A percentile compares a stretch with the other conserved stretches of the same genome.
Conservation (phyloP, 1,140 invertebrate genomes). For the Zaprionus gabonicus region DNA sequence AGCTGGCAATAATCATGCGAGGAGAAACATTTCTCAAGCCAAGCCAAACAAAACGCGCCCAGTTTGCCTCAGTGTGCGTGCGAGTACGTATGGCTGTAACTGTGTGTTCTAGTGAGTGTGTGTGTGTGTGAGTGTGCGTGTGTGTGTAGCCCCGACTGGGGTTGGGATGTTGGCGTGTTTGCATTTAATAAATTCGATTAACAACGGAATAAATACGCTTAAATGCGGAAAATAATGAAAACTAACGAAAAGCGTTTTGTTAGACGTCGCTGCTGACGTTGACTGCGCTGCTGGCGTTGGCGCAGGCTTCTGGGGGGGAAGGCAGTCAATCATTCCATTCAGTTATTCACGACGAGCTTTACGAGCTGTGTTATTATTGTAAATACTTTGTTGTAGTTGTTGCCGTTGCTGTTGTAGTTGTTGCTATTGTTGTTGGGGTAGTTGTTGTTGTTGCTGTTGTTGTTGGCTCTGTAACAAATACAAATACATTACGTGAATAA, state of each 20-base stretch:
- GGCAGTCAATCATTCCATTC: constrained; percentile 79
- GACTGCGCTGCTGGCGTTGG: constrained; percentile 45
- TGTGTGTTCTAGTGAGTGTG: background rate
- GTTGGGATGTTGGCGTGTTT: constrained; percentile 72
- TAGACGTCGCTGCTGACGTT: constrained; percentile 39
- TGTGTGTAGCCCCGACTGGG: constrained; percentile 9
- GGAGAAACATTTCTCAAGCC: constrained; percentile 68
- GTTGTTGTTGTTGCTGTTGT: constrained; percentile 40
- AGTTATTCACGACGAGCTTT: constrained; percentile 74
- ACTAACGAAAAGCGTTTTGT: constrained; percentile 83
- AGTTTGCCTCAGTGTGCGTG: constrained; percentile 46
- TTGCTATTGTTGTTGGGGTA: constrained; percentile 40
- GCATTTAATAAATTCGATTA: constrained; percentile 83
- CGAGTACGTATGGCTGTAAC: background rate
- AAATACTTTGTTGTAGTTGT: constrained; percentile 61
- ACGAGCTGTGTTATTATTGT: constrained; percentile 82
- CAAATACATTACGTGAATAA: constrained; percentile 83
- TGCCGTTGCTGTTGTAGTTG: constrained; percentile 20
- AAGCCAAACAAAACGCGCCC: constrained; percentile 80
- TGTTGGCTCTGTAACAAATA: constrained; percentile 77
- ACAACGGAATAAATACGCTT: constrained; percentile 83
- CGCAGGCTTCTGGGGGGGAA: constrained; percentile 66
- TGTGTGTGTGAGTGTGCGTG: constrained; percentile 29
- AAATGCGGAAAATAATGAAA: constrained; percentile 83
- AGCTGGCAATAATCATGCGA: constrained; percentile 72